These are phyloP conservation scores for Stomatorhinus ivindoensis DNA, from an alignment of 2,113 vertebrate species.

Conservation along the genomic window DNA sequence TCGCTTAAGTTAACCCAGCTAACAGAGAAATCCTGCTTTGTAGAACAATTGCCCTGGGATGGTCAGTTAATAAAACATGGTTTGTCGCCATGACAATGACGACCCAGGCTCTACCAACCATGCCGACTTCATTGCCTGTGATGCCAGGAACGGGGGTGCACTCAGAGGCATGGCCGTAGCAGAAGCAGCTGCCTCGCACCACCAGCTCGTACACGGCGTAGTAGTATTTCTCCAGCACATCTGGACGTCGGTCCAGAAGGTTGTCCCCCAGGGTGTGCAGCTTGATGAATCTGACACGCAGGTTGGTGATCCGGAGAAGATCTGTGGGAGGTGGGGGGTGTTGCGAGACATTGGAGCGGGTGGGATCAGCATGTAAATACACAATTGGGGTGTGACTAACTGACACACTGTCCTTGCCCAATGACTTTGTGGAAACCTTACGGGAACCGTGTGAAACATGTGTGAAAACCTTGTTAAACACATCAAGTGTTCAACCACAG, in stretches of 20 bases:
- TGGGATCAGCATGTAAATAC: neutral
- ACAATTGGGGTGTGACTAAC: neutral
- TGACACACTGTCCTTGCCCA: neutral
- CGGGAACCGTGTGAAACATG: neutral
- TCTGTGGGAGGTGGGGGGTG: constrained; percentile 40
- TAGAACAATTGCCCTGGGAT: neutral
- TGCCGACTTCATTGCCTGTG: constrained; percentile 46
- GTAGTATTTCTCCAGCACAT: constrained; percentile 69
- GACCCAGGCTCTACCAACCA: constrained; percentile 49
- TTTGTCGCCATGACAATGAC: neutral
- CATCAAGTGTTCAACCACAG: neutral
- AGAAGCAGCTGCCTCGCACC: constrained; percentile 68
- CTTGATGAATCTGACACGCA: constrained; percentile 68
- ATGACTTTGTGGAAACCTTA: neutral
- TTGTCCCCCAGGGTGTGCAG: constrained; percentile 67
- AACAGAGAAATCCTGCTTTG: neutral
- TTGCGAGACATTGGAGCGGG: neutral
- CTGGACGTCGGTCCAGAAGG: constrained; percentile 55
- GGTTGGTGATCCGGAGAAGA: constrained; percentile 64
- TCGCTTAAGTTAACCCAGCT: neutral
- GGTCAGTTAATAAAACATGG: neutral
- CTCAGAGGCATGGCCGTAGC: constrained; percentile 67
- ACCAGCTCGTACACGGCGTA: constrained; percentile 67
- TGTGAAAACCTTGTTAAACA: neutral
- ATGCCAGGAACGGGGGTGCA: constrained; percentile 56